Evolutionary conservation across 2,113 vertebrate genomes (phyloP).

Genomic region (Catharus minimus): DNA sequence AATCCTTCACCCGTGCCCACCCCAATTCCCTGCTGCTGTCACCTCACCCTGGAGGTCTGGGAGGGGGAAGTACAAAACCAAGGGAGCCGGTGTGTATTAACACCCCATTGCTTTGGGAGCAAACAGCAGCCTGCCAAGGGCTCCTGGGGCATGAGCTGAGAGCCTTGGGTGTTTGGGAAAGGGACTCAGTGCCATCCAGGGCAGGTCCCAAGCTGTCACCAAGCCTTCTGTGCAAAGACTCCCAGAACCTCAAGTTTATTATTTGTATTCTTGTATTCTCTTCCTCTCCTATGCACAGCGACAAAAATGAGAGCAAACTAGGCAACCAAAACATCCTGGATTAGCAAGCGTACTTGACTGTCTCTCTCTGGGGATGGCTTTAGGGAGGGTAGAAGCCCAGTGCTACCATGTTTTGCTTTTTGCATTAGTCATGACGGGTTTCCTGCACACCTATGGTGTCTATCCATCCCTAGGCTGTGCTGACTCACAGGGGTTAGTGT

Average conservation of each 20-base stretch:
- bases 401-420: neutral
- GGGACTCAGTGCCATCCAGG: neutral
- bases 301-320: neutral
- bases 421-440: neutral
- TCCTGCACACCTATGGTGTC: neutral
- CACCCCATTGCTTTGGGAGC: neutral
- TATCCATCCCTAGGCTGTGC: neutral
- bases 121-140: neutral
- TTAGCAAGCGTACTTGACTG: neutral
- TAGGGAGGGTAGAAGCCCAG: neutral
- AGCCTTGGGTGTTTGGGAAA: neutral
- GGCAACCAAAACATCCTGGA: neutral
- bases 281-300: neutral
- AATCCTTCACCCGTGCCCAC: too few relatives aligned
- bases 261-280: neutral
- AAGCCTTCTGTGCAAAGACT: neutral
- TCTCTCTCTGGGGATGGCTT: neutral
- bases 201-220: neutral
- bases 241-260: neutral
- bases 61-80: neutral
- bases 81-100: fast-evolving
- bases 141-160: neutral
- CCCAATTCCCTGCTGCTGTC: neutral
- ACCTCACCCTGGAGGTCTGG: neutral
- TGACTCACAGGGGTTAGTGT: neutral